Base-by-base conservation (phyloP, 53 echinoderm and acorn worm genomes). In the Mesocentrotus franciscanus region DNA sequence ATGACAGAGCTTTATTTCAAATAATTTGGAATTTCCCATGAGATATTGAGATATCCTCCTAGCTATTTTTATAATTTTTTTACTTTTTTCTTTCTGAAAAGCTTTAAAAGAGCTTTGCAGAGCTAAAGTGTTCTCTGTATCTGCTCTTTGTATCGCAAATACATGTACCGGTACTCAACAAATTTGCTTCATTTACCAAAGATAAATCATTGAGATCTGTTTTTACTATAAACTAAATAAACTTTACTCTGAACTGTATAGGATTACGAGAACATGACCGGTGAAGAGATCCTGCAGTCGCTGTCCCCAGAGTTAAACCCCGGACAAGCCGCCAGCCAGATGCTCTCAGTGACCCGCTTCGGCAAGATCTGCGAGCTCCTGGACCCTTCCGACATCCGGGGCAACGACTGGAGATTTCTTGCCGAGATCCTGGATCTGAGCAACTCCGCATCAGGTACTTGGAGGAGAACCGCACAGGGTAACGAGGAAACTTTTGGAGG, bases 291-390 rank as follows among this genome's bases (percentile, higher is more conserved):
- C 14, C 61, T 79, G 60, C 78, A 62, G 1, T 78, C 56, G 15
- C 94, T 94, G 24, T 57, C 61, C 42, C 79, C 78, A 1, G 94
- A 33, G 35, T 59, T 79, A 2, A 81, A 59, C 34, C 94, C 94
- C 15, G 94, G 94, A 8, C 78, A 79, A 57, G 94, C 94, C 20
- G 94, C 94, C 32, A 56, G 32, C 55, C 30, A 56, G 18, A 94
- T 94, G 94, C 30, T 94, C 34, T 60, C 57, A 17, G 15, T 22
- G 7, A 17, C 32, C 9, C 94, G 94, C 17, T 94, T 94, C 56
- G 18, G 33, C 15, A 15, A 57, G 20, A 61, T 94, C 61, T 94
- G 94, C 36, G 94, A 94, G 83, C 94, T 78, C 79, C 94, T 94
- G 14, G 94, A 94, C 36, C 10, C 59, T 24, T 9, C 22, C 20